A percentile compares a stretch with the other conserved stretches of the same genome.
Conservation (phyloP, 2,113 vertebrate genomes). For the Sander lucioperca region DNA sequence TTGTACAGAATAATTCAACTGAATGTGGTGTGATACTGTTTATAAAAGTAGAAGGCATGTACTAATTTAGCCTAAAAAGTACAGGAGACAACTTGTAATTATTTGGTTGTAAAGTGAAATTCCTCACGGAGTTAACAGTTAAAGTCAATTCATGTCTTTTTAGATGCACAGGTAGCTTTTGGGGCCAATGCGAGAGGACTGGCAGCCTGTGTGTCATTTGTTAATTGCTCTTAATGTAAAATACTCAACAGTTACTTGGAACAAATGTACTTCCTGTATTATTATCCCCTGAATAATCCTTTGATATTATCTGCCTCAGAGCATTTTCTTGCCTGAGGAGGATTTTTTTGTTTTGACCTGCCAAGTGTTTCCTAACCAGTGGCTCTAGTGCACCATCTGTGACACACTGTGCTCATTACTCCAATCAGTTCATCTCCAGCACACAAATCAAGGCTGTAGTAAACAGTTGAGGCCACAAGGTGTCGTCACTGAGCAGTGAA, state of each 20-base stretch:
- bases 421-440: not conserved
- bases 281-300: not conserved
- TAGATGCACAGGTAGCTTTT: not conserved
- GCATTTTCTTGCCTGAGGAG: not conserved
- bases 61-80: not conserved
- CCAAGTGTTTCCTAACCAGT: slow-evolving; percentile 28
- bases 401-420: not conserved
- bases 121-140: not conserved
- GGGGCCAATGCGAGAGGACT: not conserved
- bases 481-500: slow-evolving; percentile 51
- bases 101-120: not conserved
- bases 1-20: not conserved
- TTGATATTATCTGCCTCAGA: not conserved
- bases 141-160: not conserved
- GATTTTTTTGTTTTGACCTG: slow-evolving; percentile 9
- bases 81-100: not conserved
- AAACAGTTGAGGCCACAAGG: slow-evolving; percentile 28
- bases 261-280: not conserved
- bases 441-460: slow-evolving; percentile 17
- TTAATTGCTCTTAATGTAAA: not conserved
- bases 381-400: slow-evolving; percentile 58
- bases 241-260: not conserved
- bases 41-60: not conserved
- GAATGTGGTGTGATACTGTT: not conserved
- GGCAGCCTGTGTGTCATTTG: not conserved